phyloP scores from a whole-genome alignment of 2,113 vertebrate genomes.

The Mesoclemmys tuberculata region DNA sequence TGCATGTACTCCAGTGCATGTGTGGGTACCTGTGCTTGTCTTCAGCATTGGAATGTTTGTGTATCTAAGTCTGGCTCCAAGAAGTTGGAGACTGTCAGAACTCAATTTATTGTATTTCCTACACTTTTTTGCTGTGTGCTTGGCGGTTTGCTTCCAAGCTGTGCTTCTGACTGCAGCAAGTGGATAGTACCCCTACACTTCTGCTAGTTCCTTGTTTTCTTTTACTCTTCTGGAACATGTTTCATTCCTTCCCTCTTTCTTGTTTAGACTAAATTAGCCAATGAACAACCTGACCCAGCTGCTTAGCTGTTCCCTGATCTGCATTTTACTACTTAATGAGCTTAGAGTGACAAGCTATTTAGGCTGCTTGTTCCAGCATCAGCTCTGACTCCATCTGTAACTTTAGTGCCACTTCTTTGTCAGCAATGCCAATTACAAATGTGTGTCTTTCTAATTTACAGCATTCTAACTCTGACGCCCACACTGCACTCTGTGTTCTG shows the following conservation, averaged over 20 bases:
- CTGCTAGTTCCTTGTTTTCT: constrained; percentile 75
- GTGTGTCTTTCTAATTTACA: constrained; percentile 78
- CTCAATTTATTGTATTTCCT: constrained; percentile 16
- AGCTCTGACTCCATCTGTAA: constrained; percentile 81
- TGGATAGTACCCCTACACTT: constrained; percentile 78
- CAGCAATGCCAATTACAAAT: constrained; percentile 81
- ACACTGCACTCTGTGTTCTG: constrained; percentile 72
- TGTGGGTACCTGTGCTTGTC: constrained; percentile 72
- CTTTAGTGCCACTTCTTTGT: constrained; percentile 80
- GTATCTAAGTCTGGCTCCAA: constrained; percentile 67
- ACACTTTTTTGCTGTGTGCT: constrained; percentile 38
- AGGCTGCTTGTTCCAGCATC: constrained; percentile 80
- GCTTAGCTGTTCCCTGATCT: constrained; percentile 81
- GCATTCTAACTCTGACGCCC: constrained; percentile 73
- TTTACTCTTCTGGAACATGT: constrained; percentile 78
- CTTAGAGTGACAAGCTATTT: constrained; percentile 81
- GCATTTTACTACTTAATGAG: constrained; percentile 82
- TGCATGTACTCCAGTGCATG: constrained; percentile 71
- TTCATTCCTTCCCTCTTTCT: constrained; percentile 79
- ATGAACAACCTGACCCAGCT: constrained; percentile 81
- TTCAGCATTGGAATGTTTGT: constrained; percentile 69
- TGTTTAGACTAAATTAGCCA: constrained; percentile 81
- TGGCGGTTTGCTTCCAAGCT: constrained; percentile 73
- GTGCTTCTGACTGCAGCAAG: constrained; percentile 77
- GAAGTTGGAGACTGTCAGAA: constrained; percentile 67